Evolutionary conservation across 2,113 vertebrate genomes (phyloP).

Genomic region (Egretta garzetta): DNA sequence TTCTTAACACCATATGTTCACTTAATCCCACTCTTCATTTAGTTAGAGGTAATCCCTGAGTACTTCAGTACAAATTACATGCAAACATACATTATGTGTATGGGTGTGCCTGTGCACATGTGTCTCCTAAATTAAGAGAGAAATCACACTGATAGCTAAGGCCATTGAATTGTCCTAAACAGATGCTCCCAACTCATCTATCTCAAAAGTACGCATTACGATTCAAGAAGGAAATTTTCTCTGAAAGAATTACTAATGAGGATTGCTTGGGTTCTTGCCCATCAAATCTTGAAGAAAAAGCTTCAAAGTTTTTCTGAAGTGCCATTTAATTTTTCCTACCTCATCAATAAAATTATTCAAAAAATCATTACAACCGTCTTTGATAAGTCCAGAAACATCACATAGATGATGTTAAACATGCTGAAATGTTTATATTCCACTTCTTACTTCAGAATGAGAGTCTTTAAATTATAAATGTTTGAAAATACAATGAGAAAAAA

Average conservation of each 20-base stretch:
- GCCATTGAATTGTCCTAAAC: not conserved
- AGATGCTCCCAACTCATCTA: not conserved
- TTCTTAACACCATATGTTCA: slow-evolving; percentile 57
- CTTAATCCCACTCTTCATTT: slow-evolving; percentile 52
- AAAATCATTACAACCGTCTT: not conserved
- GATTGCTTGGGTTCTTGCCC: slow-evolving; percentile 8
- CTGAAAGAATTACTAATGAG: not conserved
- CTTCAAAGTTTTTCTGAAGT: not conserved
- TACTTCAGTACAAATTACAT: slow-evolving; percentile 10
- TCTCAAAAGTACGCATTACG: not conserved
- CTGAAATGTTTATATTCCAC: not conserved
- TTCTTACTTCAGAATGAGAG: not conserved
- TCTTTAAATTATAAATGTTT: not conserved
- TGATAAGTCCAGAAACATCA: not conserved
- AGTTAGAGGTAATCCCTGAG: slow-evolving; percentile 38
- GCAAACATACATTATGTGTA: not conserved
- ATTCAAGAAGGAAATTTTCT: not conserved
- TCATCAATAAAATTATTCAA: not conserved
- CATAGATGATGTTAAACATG: not conserved
- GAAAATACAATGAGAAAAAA: not conserved
- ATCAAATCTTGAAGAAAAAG: not conserved
- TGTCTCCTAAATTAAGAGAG: not conserved
- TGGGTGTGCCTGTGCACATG: not conserved
- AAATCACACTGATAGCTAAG: not conserved
- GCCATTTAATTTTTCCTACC: not conserved